Evolutionary conservation across 2,888 invertebrate species (phyloP), one percentile per base, ranked within the genome.

Genomic region (Julus scandinavius): DNA sequence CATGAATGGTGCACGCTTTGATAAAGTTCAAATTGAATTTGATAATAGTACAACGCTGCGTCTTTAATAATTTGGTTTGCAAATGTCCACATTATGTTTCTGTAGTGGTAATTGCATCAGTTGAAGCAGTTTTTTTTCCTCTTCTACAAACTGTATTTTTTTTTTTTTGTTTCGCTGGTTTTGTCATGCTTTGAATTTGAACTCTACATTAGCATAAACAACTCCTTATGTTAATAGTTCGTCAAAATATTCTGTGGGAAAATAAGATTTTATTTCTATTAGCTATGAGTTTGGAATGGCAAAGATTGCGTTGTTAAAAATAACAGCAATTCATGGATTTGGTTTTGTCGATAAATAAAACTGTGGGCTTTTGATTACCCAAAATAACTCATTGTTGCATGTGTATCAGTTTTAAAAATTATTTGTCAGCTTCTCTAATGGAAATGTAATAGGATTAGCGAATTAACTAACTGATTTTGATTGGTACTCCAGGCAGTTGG

Each of bases 21-120:
- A 72, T 72, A 72, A 72, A 72, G 72, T 72, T 29, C 63, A 72
- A 72, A 72, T 72, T 72, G 72, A 72, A 72, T 72, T 72, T 72
- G 72, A 72, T 72, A 72, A 72, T 72, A 72, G 72, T 72, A 20
- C 72, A 20, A 9, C 72, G 9, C 20, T 72, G 72, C 72, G 72
- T 9, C 7, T 20, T 72, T 72, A 72, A 72, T 72, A 72, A 72
- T 72, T 72, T 72, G 72, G 72, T 72, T 72, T 72, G 72, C 72
- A 72, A 72, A 72, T 72, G 72, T 29, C 72, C 72, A 72, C 72
- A 72, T 72, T 72, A 72, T 72, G 29, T 72, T 72, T 72, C 72
- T 20, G n/a, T 72, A 72, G 20, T 72, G 72, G 72, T 72, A 72
- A 72, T 72, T 72, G 72, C 72, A 72, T 72, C 72, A 72, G 20